Evolutionary conservation across 1,140 invertebrate species (phyloP).

Genomic region (Drosophila pachea): DNA sequence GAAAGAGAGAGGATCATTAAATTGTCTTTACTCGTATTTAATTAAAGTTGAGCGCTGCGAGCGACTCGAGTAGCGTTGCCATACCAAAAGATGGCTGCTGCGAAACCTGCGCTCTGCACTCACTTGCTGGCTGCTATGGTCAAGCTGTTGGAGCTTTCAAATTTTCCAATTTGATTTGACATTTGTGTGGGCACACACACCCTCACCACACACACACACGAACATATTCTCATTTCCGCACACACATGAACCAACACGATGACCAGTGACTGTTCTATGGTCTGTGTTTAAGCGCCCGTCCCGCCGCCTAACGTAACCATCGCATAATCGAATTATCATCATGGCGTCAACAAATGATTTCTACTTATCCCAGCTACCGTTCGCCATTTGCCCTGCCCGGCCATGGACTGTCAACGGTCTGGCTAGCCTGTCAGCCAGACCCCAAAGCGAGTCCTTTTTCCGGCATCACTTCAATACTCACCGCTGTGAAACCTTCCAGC

Average conservation of each 20-base stretch:
- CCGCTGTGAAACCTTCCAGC: conserved; percentile 43
- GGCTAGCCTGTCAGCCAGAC: neutral
- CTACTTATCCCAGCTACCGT: conserved; percentile 50
- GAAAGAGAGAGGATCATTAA: too few species aligned
- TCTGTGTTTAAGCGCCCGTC: conserved; percentile 27
- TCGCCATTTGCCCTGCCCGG: conserved; percentile 21
- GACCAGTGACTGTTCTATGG: conserved; percentile 13
- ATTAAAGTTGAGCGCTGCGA: conserved; percentile 20
- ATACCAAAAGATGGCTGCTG: conserved; percentile 9
- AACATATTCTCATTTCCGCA: conserved; percentile 19
- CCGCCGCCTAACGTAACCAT: neutral
- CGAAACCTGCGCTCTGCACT: neutral
- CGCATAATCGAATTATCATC: conserved; percentile 75
- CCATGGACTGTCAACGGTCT: conserved; percentile 47
- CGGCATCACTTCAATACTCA: conserved; percentile 54
- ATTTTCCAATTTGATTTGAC: conserved; percentile 9
- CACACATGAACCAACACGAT: neutral
- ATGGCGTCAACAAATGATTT: conserved; percentile 77
- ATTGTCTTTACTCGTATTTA: conserved; percentile 15
- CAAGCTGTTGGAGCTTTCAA: conserved; percentile 2
- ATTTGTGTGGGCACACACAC: neutral
- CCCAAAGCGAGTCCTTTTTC: conserved; percentile 57
- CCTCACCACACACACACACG: neutral
- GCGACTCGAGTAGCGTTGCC: neutral
- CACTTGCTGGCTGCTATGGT: conserved; percentile 18